Conservation (phyloP, 2,113 vertebrate genomes). For the Struthio camelus region DNA sequence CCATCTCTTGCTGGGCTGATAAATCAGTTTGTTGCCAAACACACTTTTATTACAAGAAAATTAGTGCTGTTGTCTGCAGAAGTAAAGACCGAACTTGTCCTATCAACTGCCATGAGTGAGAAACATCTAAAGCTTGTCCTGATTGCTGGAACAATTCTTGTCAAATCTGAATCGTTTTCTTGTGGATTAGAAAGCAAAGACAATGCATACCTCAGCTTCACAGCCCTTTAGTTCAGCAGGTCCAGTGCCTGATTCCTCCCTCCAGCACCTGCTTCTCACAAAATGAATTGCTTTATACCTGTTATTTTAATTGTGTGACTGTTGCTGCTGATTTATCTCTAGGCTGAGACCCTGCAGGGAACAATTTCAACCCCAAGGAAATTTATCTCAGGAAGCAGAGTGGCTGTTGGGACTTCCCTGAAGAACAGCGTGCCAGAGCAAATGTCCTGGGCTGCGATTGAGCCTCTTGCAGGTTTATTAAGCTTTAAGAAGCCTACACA, state of each 20-base stretch:
- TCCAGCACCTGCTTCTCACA: not conserved
- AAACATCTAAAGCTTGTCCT: not conserved
- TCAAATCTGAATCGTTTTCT: not conserved
- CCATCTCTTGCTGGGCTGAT: not conserved
- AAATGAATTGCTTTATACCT: not conserved
- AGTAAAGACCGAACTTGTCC: not conserved
- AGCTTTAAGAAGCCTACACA: not conserved
- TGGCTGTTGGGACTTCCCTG: not conserved
- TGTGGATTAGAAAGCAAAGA: not conserved
- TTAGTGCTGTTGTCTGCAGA: not conserved
- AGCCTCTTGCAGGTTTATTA: not conserved
- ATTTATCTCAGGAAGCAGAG: not conserved
- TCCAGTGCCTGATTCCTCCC: not conserved
- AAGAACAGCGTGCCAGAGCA: not conserved
- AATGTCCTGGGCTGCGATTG: not conserved
- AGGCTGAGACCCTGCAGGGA: not conserved
- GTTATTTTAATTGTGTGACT: not conserved
- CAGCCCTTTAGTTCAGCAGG: not conserved
- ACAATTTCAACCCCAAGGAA: not conserved
- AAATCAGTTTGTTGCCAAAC: not conserved
- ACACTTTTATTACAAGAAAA: not conserved
- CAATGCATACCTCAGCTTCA: not conserved
- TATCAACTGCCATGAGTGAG: not conserved
- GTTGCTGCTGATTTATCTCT: not conserved
- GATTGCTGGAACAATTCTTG: not conserved